Evolutionary conservation across 2,113 vertebrate genomes (phyloP).

Genomic region (Melanerpes formicivorus): DNA sequence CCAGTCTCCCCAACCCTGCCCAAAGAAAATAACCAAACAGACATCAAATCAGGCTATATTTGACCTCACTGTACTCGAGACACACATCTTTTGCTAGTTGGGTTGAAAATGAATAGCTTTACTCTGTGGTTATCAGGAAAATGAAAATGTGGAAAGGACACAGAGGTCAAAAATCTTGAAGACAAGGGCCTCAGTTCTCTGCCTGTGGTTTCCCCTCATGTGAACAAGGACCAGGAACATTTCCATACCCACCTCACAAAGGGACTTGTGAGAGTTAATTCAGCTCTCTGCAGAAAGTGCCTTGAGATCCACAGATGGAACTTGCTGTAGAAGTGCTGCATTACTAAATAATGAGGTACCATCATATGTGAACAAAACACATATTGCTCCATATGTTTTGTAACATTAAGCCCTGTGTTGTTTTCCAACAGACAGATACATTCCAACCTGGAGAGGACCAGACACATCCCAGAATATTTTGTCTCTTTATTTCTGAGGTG

Average conservation of each 20-base stretch:
- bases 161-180: neutral
- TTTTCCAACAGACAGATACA: neutral
- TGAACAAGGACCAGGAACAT: neutral
- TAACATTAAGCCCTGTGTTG: neutral
- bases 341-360: neutral
- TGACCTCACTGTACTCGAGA: neutral
- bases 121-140: neutral
- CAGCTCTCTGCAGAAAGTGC: neutral
- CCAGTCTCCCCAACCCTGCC: accelerated
- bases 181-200: neutral
- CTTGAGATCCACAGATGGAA: conserved; percentile 21
- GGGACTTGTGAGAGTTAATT: neutral
- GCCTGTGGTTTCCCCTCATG: neutral
- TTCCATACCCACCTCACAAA: conserved; percentile 18
- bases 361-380: neutral
- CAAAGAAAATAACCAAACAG: accelerated
- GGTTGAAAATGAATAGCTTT: neutral
- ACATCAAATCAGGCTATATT: neutral
- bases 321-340: neutral
- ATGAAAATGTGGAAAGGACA: neutral
- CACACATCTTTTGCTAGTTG: neutral
- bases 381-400: neutral
- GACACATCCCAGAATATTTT: neutral
- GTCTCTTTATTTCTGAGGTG: neutral
- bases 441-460: conserved; percentile 10